These are phyloP conservation scores for Tapera naevia DNA, from an alignment of 2,797 vertebrate genomes.

Conservation along the genomic window DNA sequence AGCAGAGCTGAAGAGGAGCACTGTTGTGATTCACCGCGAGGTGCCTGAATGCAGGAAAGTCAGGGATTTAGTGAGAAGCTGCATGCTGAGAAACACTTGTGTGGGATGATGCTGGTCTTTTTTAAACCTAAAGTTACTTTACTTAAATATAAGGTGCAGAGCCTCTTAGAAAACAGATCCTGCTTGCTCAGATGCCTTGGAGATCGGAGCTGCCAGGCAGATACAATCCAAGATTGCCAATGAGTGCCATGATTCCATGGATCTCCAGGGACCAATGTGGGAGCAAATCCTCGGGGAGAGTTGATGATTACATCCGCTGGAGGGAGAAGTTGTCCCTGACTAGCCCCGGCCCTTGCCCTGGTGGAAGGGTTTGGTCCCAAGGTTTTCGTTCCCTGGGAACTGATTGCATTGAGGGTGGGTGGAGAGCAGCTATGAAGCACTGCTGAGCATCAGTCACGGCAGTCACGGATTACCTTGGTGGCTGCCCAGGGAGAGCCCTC, in stretches of 20 bases:
- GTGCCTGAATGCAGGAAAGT: neutral
- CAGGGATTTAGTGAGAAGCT: neutral
- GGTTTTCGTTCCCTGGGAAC: neutral
- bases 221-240: neutral
- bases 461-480: neutral
- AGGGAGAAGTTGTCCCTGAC: rapidly evolving
- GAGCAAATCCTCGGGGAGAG: neutral
- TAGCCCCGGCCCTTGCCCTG: neutral
- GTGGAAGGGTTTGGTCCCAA: neutral
- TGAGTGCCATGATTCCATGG: neutral
- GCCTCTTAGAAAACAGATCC: neutral
- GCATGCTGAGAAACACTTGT: neutral
- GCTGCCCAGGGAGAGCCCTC: neutral
- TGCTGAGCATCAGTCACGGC: no score
- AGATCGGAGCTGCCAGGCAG: neutral
- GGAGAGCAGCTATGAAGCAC: neutral
- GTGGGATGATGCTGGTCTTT: no score
- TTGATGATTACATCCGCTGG: neutral
- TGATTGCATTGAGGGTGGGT: neutral
- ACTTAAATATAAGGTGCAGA: neutral
- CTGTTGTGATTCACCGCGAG: neutral
- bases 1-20: neutral
- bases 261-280: neutral
- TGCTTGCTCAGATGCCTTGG: rapidly evolving
- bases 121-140: neutral